A percentile compares a stretch with the other conserved stretches of the same genome.
phyloP scores from a whole-genome alignment of 1,140 invertebrate genomes.

The Tetramorium alpestre region DNA sequence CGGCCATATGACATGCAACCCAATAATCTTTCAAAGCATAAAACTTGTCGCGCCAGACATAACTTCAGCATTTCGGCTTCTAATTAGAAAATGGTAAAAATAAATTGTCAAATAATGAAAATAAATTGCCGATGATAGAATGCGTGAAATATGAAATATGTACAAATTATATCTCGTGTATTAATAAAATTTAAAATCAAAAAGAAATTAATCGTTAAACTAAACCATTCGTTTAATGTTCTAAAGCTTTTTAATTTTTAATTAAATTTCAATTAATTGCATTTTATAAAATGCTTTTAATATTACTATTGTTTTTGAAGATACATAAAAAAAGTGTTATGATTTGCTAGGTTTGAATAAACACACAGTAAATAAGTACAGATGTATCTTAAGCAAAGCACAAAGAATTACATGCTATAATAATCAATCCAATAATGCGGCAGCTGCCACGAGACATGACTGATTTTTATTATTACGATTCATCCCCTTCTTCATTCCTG shows the following conservation, averaged over 20 bases:
- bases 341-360: neutral
- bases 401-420: conserved; percentile 31
- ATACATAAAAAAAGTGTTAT: neutral
- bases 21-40: neutral
- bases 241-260: neutral
- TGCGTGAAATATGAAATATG: neutral
- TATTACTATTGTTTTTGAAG: neutral
- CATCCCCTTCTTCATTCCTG: conserved; percentile 6
- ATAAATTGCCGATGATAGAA: neutral
- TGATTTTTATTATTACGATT: conserved; percentile 70
- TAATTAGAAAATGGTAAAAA: neutral
- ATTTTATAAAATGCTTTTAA: neutral
- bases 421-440: conserved; percentile 61
- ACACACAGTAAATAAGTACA: neutral
- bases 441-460: conserved; percentile 62
- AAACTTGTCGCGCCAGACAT: neutral
- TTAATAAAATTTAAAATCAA: neutral
- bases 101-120: neutral
- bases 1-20: conserved; percentile 7
- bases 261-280: neutral
- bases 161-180: neutral
- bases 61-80: neutral
- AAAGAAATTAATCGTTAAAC: neutral
- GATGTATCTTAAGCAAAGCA: neutral
- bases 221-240: neutral